Percentiles rank a stretch among this genome's conserved stretches.
Evolutionary conservation across 1,140 invertebrate species (phyloP).

Genomic region (Pogonus chalceus): DNA sequence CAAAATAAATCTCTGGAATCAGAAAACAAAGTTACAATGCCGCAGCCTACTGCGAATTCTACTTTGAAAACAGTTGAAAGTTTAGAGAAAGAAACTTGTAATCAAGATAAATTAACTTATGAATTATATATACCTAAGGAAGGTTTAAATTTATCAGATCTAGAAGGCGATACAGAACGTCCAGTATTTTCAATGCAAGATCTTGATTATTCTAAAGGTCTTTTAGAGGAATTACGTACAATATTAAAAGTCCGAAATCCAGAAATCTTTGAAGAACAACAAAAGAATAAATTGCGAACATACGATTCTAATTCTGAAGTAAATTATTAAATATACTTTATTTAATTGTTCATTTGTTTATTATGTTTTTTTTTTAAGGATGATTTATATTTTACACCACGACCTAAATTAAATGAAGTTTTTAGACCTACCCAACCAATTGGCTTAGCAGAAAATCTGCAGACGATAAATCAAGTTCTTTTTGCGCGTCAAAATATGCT

Average conservation of each 20-base stretch:
- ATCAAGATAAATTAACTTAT: background rate
- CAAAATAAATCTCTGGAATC: background rate
- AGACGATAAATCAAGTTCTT: background rate
- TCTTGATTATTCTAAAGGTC: background rate
- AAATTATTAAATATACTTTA: background rate
- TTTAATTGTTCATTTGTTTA: background rate
- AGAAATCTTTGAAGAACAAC: background rate
- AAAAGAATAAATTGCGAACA: background rate
- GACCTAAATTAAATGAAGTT: background rate
- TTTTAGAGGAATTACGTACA: background rate
- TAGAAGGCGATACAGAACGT: background rate
- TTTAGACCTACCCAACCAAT: background rate
- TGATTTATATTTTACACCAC: background rate
- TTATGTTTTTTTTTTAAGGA: background rate
- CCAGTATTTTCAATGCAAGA: background rate
- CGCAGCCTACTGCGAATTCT: background rate
- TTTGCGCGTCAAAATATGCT: background rate
- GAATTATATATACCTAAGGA: slow-evolving; percentile 2
- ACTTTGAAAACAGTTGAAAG: background rate
- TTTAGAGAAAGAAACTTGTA: background rate
- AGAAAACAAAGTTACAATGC: background rate
- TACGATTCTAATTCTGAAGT: background rate
- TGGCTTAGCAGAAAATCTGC: background rate
- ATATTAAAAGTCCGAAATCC: background rate
- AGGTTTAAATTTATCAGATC: background rate